Conservation (phyloP, 1,140 invertebrate species). For the Gerris buenoi region DNA sequence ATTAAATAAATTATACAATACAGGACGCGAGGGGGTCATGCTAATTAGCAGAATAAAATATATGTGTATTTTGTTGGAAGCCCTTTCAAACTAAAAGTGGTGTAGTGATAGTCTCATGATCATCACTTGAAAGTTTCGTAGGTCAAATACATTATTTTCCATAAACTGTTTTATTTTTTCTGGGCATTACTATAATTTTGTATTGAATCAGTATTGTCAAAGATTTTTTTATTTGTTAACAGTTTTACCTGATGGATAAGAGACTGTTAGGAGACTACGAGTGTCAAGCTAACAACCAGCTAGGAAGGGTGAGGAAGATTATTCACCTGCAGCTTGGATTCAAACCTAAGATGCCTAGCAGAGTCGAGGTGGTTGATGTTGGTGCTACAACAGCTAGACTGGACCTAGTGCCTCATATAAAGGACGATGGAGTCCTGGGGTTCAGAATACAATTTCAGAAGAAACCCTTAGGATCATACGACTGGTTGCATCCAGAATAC, state of each 20-base stretch:
- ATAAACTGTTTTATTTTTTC: too few species aligned
- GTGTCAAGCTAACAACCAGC: slow-evolving; percentile 35
- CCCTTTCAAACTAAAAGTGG: too few species aligned
- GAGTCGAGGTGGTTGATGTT: neutral
- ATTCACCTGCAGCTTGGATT: slow-evolving; percentile 34
- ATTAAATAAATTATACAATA: too few species aligned
- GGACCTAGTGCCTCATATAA: slow-evolving; percentile 2
- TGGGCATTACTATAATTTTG: too few species aligned
- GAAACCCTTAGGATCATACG: slow-evolving; percentile 5
- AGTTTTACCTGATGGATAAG: slow-evolving; percentile 32
- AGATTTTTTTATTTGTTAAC: slow-evolving; percentile 11
- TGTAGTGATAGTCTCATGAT: too few species aligned
- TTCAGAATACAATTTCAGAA: slow-evolving; percentile 16
- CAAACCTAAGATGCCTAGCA: slow-evolving; percentile 32
- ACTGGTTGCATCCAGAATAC: slow-evolving; percentile 11
- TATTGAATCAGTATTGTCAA: too few species aligned
- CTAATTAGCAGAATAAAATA: too few species aligned
- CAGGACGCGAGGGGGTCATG: too few species aligned
- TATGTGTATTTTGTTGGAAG: too few species aligned
- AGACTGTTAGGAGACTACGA: slow-evolving; percentile 36
- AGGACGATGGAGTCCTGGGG: slow-evolving; percentile 10
- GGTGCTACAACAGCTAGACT: slow-evolving; percentile 7
- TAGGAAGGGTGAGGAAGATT: slow-evolving; percentile 34
- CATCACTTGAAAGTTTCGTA: too few species aligned
- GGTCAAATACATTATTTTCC: too few species aligned